phyloP scores from a whole-genome alignment of 2,113 vertebrate species.

The Heterocephalus glaber region DNA sequence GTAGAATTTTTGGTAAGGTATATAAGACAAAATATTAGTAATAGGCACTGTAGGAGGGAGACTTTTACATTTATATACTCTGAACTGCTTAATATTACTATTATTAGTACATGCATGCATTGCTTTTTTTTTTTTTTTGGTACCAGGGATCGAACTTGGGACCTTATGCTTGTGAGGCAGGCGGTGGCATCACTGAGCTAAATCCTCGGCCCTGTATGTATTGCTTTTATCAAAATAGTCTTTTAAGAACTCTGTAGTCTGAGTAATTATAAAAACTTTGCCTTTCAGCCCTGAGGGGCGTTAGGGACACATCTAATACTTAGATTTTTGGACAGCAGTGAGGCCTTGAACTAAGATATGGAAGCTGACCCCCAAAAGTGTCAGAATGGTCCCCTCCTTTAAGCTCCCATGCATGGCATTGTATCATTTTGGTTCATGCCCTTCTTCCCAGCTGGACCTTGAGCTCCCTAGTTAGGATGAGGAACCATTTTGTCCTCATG shows the following conservation, averaged over 20 bases:
- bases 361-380: no score
- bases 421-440: not conserved
- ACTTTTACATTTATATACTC: not conserved
- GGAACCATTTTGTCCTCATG: not conserved
- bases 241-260: not conserved
- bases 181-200: no score
- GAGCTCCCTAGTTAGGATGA: not conserved
- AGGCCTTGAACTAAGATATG: not conserved
- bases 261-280: not conserved
- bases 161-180: no score
- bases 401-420: no score
- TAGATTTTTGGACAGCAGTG: not conserved
- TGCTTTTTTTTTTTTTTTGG: no score
- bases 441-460: not conserved
- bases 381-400: not conserved
- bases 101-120: not conserved
- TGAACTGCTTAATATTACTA: not conserved
- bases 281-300: not conserved
- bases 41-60: not conserved
- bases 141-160: no score
- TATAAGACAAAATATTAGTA: not conserved
- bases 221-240: slow-evolving; percentile 27
- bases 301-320: not conserved
- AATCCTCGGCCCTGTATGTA: no score
- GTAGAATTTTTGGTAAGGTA: not conserved